Evolutionary conservation across 1,140 invertebrate genomes (phyloP), one percentile per base, ranked within the genome.

Genomic region (Cyrtorhinus lividipennis): DNA sequence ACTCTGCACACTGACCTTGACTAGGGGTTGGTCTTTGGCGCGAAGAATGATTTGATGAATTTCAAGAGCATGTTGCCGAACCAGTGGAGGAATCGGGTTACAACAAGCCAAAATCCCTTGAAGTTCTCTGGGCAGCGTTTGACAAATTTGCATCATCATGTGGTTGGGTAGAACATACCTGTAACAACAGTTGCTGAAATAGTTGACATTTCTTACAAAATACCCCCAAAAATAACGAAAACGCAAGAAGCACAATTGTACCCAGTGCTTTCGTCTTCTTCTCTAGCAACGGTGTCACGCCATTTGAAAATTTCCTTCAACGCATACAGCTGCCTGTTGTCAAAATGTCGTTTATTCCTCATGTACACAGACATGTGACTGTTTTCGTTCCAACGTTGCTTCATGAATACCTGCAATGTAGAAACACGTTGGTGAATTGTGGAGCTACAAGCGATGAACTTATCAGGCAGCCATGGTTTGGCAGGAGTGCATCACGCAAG

Each of bases 161-260:
- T 98, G 92, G 75, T 95, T 95, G 0, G 95, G 94, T 62, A 99
- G 73, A 26, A 98, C 86, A 73, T 92, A 98, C 20, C 87, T 88
- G 71, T 45, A 73, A 66, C 53, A n/a, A 56, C 5, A 18, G 23
- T 18, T 56, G n/a, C n/a, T 10, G 10, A 56, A 56, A 18, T 56
- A 56, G 23, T 56, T 5, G n/a, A n/a, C n/a, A n/a, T n/a, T n/a
- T n/a, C n/a, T n/a, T n/a, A n/a, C n/a, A n/a, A n/a, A n/a, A n/a
- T n/a, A n/a, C n/a, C n/a, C n/a, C n/a, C n/a, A n/a, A n/a, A n/a
- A n/a, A n/a, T n/a, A n/a, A n/a, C n/a, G n/a, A n/a, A n/a, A n/a
- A n/a, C n/a, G n/a, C n/a, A n/a, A n/a, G n/a, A n/a, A n/a, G n/a
- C n/a, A n/a, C n/a, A n/a, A n/a, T n/a, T n/a, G 76, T 73, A 87